Percentiles rank a stretch among this genome's conserved stretches.
phyloP scores from a whole-genome alignment of 2,797 vertebrate genomes.

The Sciurus carolinensis region DNA sequence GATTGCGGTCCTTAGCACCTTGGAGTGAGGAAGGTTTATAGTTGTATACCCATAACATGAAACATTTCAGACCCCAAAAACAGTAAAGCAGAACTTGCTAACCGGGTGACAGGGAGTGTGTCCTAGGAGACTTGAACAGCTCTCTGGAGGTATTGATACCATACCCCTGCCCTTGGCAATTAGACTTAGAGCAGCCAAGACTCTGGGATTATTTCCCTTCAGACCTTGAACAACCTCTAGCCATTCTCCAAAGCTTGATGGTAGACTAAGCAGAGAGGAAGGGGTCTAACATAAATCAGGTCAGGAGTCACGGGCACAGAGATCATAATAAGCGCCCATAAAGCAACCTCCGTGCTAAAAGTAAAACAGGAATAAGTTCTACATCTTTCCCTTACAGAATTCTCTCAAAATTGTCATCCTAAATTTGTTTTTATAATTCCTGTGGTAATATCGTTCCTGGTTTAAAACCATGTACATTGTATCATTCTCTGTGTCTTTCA shows the following conservation, averaged over 20 bases:
- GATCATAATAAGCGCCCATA: neutral
- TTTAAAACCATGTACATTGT: constrained; percentile 51
- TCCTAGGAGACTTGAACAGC: neutral
- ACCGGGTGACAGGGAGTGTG: neutral
- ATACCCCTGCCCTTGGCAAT: neutral
- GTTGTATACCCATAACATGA: neutral
- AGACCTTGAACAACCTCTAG: constrained; percentile 1
- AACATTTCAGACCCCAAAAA: constrained; percentile 26
- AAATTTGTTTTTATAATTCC: constrained; percentile 6
- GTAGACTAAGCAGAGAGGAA: neutral
- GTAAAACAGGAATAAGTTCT: neutral
- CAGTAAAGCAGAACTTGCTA: neutral
- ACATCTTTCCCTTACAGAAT: neutral
- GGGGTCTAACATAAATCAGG: neutral
- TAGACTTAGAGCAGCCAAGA: neutral
- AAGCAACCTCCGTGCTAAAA: neutral
- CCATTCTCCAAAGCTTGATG: neutral
- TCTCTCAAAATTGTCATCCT: constrained; percentile 3
- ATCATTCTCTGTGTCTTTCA: constrained; percentile 11
- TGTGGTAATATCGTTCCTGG: neutral
- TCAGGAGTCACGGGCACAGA: constrained; percentile 23
- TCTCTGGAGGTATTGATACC: neutral
- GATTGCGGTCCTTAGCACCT: neutral
- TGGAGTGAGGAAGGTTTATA: neutral
- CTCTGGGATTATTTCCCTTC: constrained; percentile 48